Evolutionary conservation across 2,797 vertebrate species (phyloP).

Genomic region (Enteromius fasciolatus): DNA sequence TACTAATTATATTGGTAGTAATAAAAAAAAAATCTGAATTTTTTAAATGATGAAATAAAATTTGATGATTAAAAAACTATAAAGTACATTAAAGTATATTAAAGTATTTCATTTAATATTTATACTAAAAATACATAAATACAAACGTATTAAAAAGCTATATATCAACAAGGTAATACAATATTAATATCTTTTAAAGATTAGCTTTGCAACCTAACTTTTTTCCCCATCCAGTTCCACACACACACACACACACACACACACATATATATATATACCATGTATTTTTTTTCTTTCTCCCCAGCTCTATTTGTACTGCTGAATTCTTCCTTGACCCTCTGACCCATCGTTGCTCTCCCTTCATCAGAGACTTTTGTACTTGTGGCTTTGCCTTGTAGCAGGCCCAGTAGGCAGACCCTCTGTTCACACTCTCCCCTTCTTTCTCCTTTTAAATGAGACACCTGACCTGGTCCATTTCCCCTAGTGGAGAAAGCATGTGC

Average conservation of each 20-base stretch:
- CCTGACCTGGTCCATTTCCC: constrained; percentile 15
- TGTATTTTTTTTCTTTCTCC: not conserved
- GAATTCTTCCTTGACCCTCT: constrained; percentile 9
- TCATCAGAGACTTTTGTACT: constrained; percentile 35
- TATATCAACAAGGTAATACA: not conserved
- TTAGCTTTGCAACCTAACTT: not conserved
- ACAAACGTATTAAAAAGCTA: not conserved
- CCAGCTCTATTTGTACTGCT: not conserved
- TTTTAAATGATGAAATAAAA: not conserved
- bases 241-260: too few relatives aligned
- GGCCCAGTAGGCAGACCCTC: constrained; percentile 19
- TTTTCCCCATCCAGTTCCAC: not conserved
- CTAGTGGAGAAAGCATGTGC: constrained; percentile 11
- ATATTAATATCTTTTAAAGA: not conserved
- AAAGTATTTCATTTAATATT: not conserved
- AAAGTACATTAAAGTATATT: too few relatives aligned
- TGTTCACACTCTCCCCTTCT: constrained; percentile 24
- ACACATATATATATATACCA: too few relatives aligned
- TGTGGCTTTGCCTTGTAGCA: constrained; percentile 39
- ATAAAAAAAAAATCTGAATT: not conserved
- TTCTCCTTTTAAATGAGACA: constrained; percentile 26
- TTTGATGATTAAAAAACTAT: too few relatives aligned
- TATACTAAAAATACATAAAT: not conserved
- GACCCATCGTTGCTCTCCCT: not conserved
- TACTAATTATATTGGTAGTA: too few relatives aligned